Percentiles rank a stretch among this genome's conserved stretches.
phyloP scores from a whole-genome alignment of 2,113 vertebrate genomes.

The Patagioenas fasciata region DNA sequence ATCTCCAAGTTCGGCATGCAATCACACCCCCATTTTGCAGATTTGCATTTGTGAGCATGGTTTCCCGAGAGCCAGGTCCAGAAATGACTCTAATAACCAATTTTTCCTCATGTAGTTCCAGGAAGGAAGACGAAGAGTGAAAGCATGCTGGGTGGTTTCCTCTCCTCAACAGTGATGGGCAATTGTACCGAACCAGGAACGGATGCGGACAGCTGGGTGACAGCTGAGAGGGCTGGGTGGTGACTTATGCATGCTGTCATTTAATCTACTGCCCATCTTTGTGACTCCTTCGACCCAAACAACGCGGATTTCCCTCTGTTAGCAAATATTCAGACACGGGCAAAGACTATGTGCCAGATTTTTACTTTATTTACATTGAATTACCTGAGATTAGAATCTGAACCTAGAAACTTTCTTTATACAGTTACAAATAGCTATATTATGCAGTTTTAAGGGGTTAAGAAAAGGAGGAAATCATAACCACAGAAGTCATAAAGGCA shows the following conservation, averaged over 20 bases:
- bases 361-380: conserved; percentile 53
- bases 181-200: background rate
- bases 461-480: conserved; percentile 60
- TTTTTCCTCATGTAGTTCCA: background rate
- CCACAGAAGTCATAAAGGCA: conserved; percentile 69
- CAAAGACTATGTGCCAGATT: conserved; percentile 40
- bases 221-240: background rate
- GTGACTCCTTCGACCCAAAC: background rate
- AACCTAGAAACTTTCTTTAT: conserved; percentile 63
- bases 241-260: background rate
- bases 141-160: background rate
- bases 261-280: conserved; percentile 12
- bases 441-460: conserved; percentile 62
- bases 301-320: background rate
- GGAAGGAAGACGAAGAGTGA: background rate
- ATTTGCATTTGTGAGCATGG: background rate
- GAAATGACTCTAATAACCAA: background rate
- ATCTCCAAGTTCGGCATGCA: background rate
- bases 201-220: background rate
- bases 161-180: background rate
- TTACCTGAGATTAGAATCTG: conserved; percentile 65
- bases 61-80: background rate
- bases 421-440: conserved; percentile 68
- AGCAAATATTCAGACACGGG: conserved; percentile 7
- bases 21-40: conserved; percentile 24